Evolutionary conservation across 1,140 invertebrate genomes (phyloP).

Genomic region (Hydropsyche tenuis): DNA sequence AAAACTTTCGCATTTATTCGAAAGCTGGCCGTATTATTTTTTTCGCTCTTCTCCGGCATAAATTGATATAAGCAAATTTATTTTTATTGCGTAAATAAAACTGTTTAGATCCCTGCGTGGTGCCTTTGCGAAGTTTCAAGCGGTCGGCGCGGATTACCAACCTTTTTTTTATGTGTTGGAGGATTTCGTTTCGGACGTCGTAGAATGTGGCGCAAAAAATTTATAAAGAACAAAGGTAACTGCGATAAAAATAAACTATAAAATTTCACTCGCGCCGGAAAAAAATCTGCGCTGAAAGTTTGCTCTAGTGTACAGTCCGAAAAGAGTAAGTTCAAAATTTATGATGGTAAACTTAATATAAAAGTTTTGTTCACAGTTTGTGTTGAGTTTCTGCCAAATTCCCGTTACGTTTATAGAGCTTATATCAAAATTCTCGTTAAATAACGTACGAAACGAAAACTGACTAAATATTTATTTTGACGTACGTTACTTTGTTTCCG

Average conservation of each 20-base stretch:
- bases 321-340: constrained; percentile 5
- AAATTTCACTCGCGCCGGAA: too few relatives aligned
- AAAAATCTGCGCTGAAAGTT: too few relatives aligned
- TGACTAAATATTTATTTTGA: too few relatives aligned
- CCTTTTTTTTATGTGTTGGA: not conserved
- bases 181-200: too few relatives aligned
- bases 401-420: constrained; percentile 1
- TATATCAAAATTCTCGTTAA: not conserved
- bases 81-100: constrained; percentile 45
- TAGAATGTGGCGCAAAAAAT: too few relatives aligned
- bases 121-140: constrained; percentile 4
- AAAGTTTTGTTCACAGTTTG: constrained; percentile 16
- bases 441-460: not conserved
- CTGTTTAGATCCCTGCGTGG: constrained; percentile 12
- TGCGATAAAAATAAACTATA: too few relatives aligned
- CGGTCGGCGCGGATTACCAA: not conserved
- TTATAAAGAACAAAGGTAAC: too few relatives aligned
- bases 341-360: constrained; percentile 14
- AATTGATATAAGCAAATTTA: constrained; percentile 45
- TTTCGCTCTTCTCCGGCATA: constrained; percentile 22
- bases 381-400: constrained; percentile 11
- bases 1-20: constrained; percentile 21
- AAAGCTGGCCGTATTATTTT: constrained; percentile 26
- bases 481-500: too few relatives aligned
- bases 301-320: too few relatives aligned